Conservation (phyloP, 2,113 vertebrate genomes). For the Phoxinus phoxinus region DNA sequence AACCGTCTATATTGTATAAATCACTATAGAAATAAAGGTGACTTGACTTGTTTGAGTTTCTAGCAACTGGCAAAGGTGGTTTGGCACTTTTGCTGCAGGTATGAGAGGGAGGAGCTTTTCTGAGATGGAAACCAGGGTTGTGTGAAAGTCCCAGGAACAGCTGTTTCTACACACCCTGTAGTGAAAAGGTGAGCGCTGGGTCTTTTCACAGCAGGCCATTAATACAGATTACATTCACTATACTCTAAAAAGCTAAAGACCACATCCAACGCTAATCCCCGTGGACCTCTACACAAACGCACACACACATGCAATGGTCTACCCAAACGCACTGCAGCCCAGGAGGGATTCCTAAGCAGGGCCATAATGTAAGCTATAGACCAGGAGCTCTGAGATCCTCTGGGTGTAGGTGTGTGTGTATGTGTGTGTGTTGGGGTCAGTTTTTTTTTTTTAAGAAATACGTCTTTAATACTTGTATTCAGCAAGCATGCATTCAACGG, state of each 20-base stretch:
- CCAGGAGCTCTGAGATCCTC: neutral
- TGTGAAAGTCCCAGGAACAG: constrained; percentile 60
- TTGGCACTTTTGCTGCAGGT: constrained; percentile 70
- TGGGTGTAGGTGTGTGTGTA: constrained; percentile 1
- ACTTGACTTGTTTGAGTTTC: neutral
- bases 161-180: constrained; percentile 64
- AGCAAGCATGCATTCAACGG: too few relatives aligned
- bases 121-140: constrained; percentile 11
- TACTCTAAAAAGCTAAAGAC: constrained; percentile 68
- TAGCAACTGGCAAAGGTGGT: neutral
- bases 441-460: too few relatives aligned
- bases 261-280: constrained; percentile 69
- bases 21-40: too few relatives aligned
- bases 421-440: constrained; percentile 30
- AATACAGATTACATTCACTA: constrained; percentile 72
- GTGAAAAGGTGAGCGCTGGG: constrained; percentile 40
- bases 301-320: constrained; percentile 41
- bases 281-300: constrained; percentile 56
- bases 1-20: too few relatives aligned
- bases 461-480: too few relatives aligned
- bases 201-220: constrained; percentile 68
- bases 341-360: constrained; percentile 17
- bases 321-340: neutral
- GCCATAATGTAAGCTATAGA: constrained; percentile 47
- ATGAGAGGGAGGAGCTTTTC: constrained; percentile 43